phyloP scores from a whole-genome alignment of 2,888 invertebrate species.

The Drosophila kuntzei region DNA sequence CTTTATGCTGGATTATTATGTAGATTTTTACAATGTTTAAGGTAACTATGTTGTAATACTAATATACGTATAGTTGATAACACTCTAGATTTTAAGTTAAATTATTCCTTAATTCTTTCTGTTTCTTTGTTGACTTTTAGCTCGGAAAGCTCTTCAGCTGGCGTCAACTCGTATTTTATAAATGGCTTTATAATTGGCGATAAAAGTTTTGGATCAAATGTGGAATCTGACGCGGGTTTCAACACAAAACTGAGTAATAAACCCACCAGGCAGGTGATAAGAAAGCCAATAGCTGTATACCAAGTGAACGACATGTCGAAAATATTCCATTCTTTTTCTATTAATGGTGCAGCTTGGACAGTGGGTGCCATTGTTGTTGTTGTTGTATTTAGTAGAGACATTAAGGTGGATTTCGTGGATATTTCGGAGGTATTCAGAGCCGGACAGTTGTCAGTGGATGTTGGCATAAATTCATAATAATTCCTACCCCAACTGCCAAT shows the following conservation, averaged over 20 bases:
- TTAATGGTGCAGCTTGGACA: neutral
- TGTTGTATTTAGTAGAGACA: neutral
- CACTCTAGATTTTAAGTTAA: neutral
- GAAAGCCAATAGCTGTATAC: slow-evolving; percentile 86
- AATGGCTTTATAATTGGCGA: slow-evolving; percentile 48
- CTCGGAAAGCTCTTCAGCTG: slow-evolving; percentile 48
- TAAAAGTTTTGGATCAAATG: slow-evolving; percentile 69
- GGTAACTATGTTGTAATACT: slow-evolving; percentile 9
- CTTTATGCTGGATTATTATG: slow-evolving; percentile 4
- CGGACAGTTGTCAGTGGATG: slow-evolving; percentile 71
- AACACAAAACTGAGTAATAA: slow-evolving; percentile 86
- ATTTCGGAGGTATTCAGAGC: slow-evolving; percentile 51
- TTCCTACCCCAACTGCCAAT: slow-evolving; percentile 76
- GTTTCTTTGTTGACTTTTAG: slow-evolving; percentile 31
- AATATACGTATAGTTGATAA: slow-evolving; percentile 8
- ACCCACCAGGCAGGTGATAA: slow-evolving; percentile 86
- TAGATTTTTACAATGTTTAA: slow-evolving; percentile 2
- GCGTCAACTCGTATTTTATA: slow-evolving; percentile 34
- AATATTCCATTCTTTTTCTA: slow-evolving; percentile 77
- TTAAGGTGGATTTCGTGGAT: neutral
- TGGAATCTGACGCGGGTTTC: slow-evolving; percentile 67
- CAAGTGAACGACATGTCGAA: slow-evolving; percentile 88
- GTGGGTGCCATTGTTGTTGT: neutral
- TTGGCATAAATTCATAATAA: slow-evolving; percentile 67
- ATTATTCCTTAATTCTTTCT: slow-evolving; percentile 12